phyloP scores from a whole-genome alignment of 2,888 invertebrate genomes.

The Leuctra nigra region DNA sequence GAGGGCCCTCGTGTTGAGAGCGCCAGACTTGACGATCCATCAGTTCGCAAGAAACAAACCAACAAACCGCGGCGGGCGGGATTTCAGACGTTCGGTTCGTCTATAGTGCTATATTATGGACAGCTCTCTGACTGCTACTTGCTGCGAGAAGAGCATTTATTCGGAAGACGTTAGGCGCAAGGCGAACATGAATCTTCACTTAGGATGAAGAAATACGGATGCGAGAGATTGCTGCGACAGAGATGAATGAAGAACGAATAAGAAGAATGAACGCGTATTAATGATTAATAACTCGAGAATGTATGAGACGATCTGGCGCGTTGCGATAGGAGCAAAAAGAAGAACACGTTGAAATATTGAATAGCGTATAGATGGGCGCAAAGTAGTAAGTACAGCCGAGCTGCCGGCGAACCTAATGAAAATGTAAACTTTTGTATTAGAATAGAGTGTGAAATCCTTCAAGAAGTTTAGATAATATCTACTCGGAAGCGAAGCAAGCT shows the following conservation, averaged over 20 bases:
- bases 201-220: background rate
- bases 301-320: background rate
- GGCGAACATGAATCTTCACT: constrained; percentile 10
- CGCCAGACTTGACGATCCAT: no score
- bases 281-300: constrained; percentile 5
- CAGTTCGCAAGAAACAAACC: background rate
- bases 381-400: background rate
- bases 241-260: constrained; percentile 10
- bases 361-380: no score
- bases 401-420: background rate
- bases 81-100: background rate
- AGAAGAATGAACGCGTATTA: constrained; percentile 8
- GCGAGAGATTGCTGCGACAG: background rate
- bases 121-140: no score
- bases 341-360: constrained; percentile 4
- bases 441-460: constrained; percentile 2
- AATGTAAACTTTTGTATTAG: background rate
- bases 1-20: no score
- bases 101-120: background rate
- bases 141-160: no score
- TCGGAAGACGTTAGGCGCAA: constrained; percentile 2
- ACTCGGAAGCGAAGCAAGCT: no score
- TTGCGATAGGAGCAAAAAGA: background rate
- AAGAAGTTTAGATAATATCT: no score
- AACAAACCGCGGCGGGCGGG: no score